These are phyloP conservation scores for Sciurus niger DNA, from an alignment of 2,113 vertebrate species.

Conservation along the genomic window DNA sequence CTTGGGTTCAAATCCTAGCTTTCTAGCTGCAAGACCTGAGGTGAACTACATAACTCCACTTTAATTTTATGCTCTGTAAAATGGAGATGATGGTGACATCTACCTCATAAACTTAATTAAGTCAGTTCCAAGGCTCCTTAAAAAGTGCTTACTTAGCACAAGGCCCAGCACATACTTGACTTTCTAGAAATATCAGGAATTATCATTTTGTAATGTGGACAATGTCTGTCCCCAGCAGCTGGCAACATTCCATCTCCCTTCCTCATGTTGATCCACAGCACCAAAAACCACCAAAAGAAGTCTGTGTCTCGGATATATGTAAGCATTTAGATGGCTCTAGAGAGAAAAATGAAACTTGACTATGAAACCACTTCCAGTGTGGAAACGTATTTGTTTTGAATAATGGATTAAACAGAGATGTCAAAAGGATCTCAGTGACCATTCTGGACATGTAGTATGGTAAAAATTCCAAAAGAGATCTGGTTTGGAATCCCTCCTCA, in stretches of 20 bases:
- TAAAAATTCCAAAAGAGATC: background rate
- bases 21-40: background rate
- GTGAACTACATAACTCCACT: background rate
- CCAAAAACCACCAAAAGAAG: background rate
- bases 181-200: constrained; percentile 14
- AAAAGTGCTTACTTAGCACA: background rate
- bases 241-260: background rate
- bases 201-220: background rate
- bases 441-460: fast-evolving
- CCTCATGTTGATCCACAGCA: background rate
- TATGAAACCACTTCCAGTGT: background rate
- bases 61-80: background rate
- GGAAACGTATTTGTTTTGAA: background rate
- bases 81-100: background rate
- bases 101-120: background rate
- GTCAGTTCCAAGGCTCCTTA: background rate
- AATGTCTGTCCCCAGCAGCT: background rate
- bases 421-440: background rate
- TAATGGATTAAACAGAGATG: background rate
- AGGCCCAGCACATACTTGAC: background rate
- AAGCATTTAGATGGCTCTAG: background rate
- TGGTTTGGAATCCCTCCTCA: background rate
- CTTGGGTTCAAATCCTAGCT: constrained; percentile 1
- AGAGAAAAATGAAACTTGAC: background rate
- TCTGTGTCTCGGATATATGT: background rate